Conservation (phyloP, 2,797 vertebrate species). For the Danio aesculapii region DNA sequence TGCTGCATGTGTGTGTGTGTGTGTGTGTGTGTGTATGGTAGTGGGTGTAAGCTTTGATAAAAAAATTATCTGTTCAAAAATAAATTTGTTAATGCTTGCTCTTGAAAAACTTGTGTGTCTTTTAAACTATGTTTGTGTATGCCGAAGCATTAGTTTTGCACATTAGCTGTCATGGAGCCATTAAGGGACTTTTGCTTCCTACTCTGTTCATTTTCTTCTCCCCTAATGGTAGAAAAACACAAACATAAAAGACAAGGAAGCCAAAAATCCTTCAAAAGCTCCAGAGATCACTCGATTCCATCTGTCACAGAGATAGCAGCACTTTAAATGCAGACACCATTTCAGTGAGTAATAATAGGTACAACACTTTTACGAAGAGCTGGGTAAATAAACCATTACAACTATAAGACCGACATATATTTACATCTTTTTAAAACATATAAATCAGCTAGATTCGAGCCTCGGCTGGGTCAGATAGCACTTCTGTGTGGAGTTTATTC, state of each 20-base stretch:
- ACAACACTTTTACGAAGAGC: background rate
- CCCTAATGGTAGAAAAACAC: background rate
- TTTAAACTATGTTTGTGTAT: background rate
- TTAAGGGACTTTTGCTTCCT: constrained; percentile 10
- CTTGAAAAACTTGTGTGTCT: background rate
- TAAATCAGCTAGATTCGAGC: too few species aligned
- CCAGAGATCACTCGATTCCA: background rate
- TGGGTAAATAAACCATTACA: too few species aligned
- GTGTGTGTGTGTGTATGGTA: constrained; percentile 21
- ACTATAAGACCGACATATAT: too few species aligned
- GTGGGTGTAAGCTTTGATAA: background rate
- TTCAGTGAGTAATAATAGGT: background rate
- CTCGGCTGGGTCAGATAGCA: too few species aligned
- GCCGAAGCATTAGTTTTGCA: constrained; percentile 53
- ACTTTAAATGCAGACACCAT: background rate
- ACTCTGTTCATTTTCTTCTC: background rate
- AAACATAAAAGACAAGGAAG: background rate
- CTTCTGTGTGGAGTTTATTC: too few species aligned
- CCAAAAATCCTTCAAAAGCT: background rate
- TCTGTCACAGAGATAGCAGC: background rate
- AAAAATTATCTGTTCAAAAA: background rate
- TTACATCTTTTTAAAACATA: too few species aligned
- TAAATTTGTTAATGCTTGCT: background rate
- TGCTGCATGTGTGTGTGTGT: background rate
- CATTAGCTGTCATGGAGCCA: constrained; percentile 74